A percentile compares a stretch with the other conserved stretches of the same genome.
These are phyloP conservation scores for Riparia riparia DNA, from an alignment of 2,113 vertebrate genomes.

Conservation along the genomic window DNA sequence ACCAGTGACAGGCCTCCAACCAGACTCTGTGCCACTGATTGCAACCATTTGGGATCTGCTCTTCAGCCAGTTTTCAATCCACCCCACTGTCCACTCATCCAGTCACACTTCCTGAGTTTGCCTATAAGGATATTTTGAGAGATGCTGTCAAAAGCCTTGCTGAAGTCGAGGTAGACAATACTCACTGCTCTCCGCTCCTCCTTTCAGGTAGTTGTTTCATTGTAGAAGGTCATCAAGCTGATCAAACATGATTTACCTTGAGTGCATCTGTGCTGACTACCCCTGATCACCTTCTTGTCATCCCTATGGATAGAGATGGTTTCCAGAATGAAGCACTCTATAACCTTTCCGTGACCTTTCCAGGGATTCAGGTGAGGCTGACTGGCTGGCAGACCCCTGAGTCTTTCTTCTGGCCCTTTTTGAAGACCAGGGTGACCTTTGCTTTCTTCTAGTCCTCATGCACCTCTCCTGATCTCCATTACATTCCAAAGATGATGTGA, in stretches of 20 bases:
- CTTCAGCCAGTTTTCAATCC: neutral
- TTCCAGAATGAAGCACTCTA: neutral
- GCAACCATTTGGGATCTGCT: neutral
- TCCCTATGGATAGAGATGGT: neutral
- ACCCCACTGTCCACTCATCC: neutral
- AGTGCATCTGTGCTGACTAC: fast-evolving
- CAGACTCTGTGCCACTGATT: neutral
- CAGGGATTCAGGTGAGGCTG: neutral
- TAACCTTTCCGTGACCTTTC: neutral
- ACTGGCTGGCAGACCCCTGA: fast-evolving
- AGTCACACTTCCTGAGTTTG: neutral
- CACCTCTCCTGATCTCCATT: neutral
- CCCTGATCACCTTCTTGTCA: neutral
- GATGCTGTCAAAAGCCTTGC: neutral
- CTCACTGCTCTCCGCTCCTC: neutral
- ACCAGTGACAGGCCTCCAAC: neutral
- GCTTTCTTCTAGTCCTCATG: neutral
- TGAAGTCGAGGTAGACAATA: neutral
- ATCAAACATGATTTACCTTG: neutral
- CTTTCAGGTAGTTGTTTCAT: neutral
- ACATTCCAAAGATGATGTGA: neutral
- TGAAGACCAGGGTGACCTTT: neutral
- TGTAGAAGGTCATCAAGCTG: neutral
- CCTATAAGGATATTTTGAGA: neutral
- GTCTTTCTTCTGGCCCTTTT: neutral